phyloP scores from a whole-genome alignment of 2,797 vertebrate genomes.

The Gadopsis bispinosus region DNA sequence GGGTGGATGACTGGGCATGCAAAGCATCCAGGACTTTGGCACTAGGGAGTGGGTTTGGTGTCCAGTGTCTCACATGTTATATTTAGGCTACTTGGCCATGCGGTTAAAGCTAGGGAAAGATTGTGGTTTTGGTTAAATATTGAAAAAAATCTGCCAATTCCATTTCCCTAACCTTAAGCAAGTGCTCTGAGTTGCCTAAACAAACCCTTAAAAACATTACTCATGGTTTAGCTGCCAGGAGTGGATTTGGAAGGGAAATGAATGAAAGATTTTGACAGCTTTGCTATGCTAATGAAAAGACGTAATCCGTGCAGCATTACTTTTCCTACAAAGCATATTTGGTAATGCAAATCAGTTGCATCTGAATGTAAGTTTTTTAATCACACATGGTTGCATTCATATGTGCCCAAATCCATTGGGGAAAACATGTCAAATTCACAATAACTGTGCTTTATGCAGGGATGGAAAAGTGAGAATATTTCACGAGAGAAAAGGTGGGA shows the following conservation, averaged over 20 bases:
- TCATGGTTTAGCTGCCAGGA: conserved; percentile 12
- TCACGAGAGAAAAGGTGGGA: conserved; percentile 20
- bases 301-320: neutral
- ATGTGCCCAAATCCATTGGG: neutral
- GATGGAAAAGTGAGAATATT: conserved; percentile 10
- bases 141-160: neutral
- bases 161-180: neutral
- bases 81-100: neutral
- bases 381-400: neutral
- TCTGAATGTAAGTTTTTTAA: neutral
- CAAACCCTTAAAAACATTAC: conserved; percentile 12
- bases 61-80: neutral
- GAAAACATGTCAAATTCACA: neutral
- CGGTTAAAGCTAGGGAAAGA: neutral
- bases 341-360: neutral
- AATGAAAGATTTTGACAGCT: neutral
- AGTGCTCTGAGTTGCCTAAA: neutral
- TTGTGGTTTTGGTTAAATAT: neutral
- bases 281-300: neutral
- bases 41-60: neutral
- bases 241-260: neutral
- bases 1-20: neutral
- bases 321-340: neutral
- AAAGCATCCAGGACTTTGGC: neutral
- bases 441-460: neutral